Conservation (phyloP, 1,140 invertebrate genomes). For the Coenobita brevimanus region DNA sequence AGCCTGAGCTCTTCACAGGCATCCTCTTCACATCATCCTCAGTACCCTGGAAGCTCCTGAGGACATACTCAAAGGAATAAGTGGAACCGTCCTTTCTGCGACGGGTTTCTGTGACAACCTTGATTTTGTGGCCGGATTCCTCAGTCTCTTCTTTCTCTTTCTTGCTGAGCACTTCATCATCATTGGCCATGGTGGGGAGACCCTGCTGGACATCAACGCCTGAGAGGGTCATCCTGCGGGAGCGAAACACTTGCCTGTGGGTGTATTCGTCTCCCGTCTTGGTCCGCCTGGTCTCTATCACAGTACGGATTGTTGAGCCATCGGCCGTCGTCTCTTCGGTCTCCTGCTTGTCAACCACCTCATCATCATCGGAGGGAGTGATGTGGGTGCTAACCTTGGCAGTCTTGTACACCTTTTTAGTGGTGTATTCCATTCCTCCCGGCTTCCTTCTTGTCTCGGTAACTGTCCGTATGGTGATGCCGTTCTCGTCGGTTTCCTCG, state of each 20-base stretch:
- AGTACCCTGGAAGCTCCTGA: conserved; percentile 66
- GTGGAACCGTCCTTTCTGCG: conserved; percentile 65
- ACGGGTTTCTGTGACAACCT: conserved; percentile 67
- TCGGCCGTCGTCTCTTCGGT: conserved; percentile 64
- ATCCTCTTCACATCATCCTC: conserved; percentile 56
- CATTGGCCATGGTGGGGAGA: conserved; percentile 63
- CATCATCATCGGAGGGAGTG: conserved; percentile 67
- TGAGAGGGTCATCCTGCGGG: conserved; percentile 65
- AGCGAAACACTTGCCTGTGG: conserved; percentile 66
- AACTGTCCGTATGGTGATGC: conserved; percentile 62
- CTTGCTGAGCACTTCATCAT: conserved; percentile 63
- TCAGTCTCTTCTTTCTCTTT: conserved; percentile 66
- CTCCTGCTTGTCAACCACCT: conserved; percentile 66
- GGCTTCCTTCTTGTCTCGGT: conserved; percentile 67
- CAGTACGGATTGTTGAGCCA: conserved; percentile 52
- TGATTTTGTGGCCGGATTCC: conserved; percentile 51
- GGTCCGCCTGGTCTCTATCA: conserved; percentile 64
- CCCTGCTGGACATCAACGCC: conserved; percentile 65
- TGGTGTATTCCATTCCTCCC: conserved; percentile 64
- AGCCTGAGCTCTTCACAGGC: conserved; percentile 20
- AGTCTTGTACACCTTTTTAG: conserved; percentile 69
- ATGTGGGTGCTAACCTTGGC: conserved; percentile 62
- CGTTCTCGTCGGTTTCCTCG: conserved; percentile 67
- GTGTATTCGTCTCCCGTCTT: conserved; percentile 66
- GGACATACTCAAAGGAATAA: conserved; percentile 68